Base-by-base conservation (phyloP, 2,113 vertebrate genomes). In the Oxyura jamaicensis region DNA sequence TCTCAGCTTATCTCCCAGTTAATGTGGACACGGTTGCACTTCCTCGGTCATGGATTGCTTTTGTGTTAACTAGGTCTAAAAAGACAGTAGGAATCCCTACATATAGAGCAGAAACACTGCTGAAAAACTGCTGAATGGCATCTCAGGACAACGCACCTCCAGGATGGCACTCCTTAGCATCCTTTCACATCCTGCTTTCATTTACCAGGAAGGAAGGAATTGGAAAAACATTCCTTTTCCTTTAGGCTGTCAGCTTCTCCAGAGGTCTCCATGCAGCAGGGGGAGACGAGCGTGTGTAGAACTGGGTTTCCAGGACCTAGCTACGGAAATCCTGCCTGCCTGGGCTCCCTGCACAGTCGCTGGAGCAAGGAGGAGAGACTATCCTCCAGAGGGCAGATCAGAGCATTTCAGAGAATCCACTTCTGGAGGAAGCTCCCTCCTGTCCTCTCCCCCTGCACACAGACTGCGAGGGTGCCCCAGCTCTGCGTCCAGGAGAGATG, bases 371-470 rank as follows among this genome's bases (percentile, higher is more conserved):
- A 62, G 31, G 26, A 39, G 35, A 69, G 11, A 7, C 13, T n/a
- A 44, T 81, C 83, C 95, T 96, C 67, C 91, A 93, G 89, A 88
- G 85, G 86, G 88, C 91, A 93, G 52, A 83, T 93, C 83, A 88
- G 88, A 88, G 88, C 26, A 4, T 18, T 13, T 15, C 44, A 62
- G 23, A 90, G 53, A 31, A 10, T 42, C 11, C 44, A 56, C 41
- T 13, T n/a, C 41, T 55, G 35, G 50, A 81, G 50, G 35, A 81
- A 41, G 41, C 31, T 81, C 36, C 21, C 31, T 85, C 60, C 62
- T 55, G 41, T 25, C 56, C 26, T 25, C 56, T 23, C 13, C 5
- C 8, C 26, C 29, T 52, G 13, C 36, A 42, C 31, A 59, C n/a
- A 28, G 59, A 59, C 63, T 12, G 4, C 0, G 44, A 58, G 4